phyloP scores from a whole-genome alignment of 1,140 invertebrate species.

The Metopolophium dirhodum region DNA sequence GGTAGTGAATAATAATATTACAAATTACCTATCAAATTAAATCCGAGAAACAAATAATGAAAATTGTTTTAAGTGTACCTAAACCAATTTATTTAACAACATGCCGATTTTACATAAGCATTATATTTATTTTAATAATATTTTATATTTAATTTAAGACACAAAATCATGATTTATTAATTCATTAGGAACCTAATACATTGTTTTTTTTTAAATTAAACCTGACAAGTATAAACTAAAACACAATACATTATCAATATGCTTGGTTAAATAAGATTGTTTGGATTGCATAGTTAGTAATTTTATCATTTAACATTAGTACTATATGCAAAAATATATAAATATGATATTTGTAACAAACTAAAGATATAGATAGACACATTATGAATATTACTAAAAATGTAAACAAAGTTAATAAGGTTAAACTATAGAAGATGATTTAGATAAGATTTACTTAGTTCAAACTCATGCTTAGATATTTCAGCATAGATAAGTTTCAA shows the following conservation, averaged over 20 bases:
- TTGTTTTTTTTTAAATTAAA: not conserved
- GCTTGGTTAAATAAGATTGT: not conserved
- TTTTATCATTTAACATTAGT: not conserved
- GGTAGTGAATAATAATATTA: not conserved
- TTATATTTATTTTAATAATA: not conserved
- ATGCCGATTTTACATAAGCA: not conserved
- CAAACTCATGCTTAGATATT: too few species aligned
- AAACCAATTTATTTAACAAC: not conserved
- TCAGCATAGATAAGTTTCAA: too few species aligned
- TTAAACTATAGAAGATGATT: too few species aligned
- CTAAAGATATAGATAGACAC: not conserved
- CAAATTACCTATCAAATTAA: not conserved
- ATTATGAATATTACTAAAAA: too few species aligned
- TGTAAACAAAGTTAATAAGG: too few species aligned
- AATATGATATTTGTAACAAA: not conserved
- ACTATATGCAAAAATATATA: not conserved
- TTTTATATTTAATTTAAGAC: not conserved
- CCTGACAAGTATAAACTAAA: not conserved
- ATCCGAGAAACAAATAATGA: not conserved
- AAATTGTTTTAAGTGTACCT: not conserved
- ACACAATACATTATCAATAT: not conserved
- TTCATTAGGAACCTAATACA: not conserved
- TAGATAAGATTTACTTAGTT: too few species aligned
- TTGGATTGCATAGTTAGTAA: not conserved
- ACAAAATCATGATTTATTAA: not conserved